Base-by-base conservation (phyloP, 2,113 vertebrate genomes). In the Takifugu bimaculatus region DNA sequence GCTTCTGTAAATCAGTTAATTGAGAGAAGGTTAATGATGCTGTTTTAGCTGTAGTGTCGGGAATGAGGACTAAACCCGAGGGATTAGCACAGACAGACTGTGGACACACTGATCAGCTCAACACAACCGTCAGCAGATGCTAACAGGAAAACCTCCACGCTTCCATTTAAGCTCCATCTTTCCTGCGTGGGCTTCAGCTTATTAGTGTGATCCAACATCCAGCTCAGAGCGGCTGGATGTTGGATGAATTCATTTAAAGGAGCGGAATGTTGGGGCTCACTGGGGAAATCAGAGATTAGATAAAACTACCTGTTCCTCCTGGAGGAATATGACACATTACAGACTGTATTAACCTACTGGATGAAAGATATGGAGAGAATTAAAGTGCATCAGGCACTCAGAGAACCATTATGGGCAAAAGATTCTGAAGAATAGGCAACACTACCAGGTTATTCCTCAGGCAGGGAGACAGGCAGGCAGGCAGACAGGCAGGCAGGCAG, bases 261-360 rank as follows among this genome's bases (percentile, higher is more conserved):
- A 76, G 39, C 6, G 2, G 28, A 57, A 60, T 62, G 57, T 59
- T 50, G 26, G 55, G 12, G 35, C 27, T 64, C 80, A 44, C 43
- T 27, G 43, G 70, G 73, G 78, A 75, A 77, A 74, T 78, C 61
- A 69, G 12, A 43, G 57, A 74, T 70, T 72, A 66, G 56, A 80
- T 80, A 60, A 71, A 63, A 51, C 43, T 77, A 70, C 57, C 57
- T 62, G 51, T 60, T 72, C 44, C 44, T 66, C 47, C 44, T 48
- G 10, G 45, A 62, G 51, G 57, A 64, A 63, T 39, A 52, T 52
- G 66, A 47, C 32, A 48, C 48, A 62, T 70, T 66, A 25, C 50
- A 32, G 39, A 39, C 39, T 29, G 52, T 48, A 81, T 76, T 73
- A 76, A 57, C 70, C 54, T 26, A 28, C 47, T 67, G 50, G 43